phyloP scores from a whole-genome alignment of 2,888 invertebrate genomes.

The Cerastis rubricosa region DNA sequence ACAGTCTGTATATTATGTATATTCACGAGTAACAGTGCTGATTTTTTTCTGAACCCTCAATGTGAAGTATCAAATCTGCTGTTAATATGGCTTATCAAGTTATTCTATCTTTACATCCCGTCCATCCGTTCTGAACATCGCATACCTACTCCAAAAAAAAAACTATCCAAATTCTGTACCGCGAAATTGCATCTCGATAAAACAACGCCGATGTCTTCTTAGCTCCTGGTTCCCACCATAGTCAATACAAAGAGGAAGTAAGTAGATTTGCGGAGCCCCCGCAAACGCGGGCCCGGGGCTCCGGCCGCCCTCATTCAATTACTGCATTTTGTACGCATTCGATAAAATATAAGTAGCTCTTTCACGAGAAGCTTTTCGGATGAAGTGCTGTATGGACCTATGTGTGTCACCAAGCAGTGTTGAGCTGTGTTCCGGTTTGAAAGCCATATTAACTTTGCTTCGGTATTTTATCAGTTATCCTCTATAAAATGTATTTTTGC shows the following conservation, averaged over 20 bases:
- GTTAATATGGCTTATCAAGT: not conserved
- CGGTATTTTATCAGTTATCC: no score
- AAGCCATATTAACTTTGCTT: no score
- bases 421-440: not conserved
- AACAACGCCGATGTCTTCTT: constrained; percentile 55
- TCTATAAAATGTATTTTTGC: no score
- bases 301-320: constrained; percentile 81
- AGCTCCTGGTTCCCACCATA: constrained; percentile 71
- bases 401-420: not conserved
- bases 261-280: constrained; percentile 85
- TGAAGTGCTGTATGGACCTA: not conserved
- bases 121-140: not conserved
- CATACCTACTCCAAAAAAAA: not conserved
- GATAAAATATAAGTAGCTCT: constrained; percentile 45
- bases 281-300: constrained; percentile 70
- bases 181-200: not conserved
- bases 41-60: not conserved
- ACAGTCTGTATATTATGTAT: no score
- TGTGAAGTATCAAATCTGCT: not conserved
- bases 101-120: not conserved
- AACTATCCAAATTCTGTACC: not conserved
- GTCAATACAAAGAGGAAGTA: constrained; percentile 87
- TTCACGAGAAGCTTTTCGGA: constrained; percentile 8
- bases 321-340: constrained; percentile 72
- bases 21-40: no score